Conservation (phyloP, 2,888 invertebrate genomes). For the Folsomia candida region DNA sequence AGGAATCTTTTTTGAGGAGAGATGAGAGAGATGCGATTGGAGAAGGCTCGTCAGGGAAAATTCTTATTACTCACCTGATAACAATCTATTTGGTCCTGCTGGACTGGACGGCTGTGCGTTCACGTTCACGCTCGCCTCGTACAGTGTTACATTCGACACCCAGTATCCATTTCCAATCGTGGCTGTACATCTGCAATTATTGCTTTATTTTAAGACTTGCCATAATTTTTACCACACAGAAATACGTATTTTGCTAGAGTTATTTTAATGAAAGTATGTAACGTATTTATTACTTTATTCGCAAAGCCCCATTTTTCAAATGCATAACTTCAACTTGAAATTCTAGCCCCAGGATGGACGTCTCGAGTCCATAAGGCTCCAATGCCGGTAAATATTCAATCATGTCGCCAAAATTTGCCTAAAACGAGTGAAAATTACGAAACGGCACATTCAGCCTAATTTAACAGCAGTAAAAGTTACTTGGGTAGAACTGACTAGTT, state of each 20-base stretch:
- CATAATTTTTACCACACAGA: too few relatives aligned
- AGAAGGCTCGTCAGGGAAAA: background rate
- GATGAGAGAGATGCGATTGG: background rate
- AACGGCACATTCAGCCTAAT: too few relatives aligned
- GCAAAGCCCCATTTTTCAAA: slow-evolving; percentile 42
- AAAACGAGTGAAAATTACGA: background rate
- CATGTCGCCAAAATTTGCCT: slow-evolving; percentile 41
- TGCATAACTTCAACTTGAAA: slow-evolving; percentile 45
- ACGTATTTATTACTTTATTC: too few relatives aligned
- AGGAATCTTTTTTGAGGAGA: background rate
- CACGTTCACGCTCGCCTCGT: slow-evolving; percentile 24
- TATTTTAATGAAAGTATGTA: too few relatives aligned
- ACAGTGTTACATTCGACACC: slow-evolving; percentile 22
- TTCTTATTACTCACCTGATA: slow-evolving; percentile 31
- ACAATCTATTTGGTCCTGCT: slow-evolving; percentile 32
- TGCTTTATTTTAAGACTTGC: too few relatives aligned
- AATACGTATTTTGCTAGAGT: too few relatives aligned
- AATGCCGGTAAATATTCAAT: slow-evolving; percentile 47
- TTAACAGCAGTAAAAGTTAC: too few relatives aligned
- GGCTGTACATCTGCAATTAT: too few relatives aligned
- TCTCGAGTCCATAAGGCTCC: slow-evolving; percentile 47
- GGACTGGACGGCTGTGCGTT: slow-evolving; percentile 39
- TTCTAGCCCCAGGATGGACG: slow-evolving; percentile 46
- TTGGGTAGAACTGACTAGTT: slow-evolving; percentile 13
- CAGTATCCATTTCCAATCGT: slow-evolving; percentile 38